phyloP scores from a whole-genome alignment of 2,113 vertebrate species.

The Microtus oregoni region DNA sequence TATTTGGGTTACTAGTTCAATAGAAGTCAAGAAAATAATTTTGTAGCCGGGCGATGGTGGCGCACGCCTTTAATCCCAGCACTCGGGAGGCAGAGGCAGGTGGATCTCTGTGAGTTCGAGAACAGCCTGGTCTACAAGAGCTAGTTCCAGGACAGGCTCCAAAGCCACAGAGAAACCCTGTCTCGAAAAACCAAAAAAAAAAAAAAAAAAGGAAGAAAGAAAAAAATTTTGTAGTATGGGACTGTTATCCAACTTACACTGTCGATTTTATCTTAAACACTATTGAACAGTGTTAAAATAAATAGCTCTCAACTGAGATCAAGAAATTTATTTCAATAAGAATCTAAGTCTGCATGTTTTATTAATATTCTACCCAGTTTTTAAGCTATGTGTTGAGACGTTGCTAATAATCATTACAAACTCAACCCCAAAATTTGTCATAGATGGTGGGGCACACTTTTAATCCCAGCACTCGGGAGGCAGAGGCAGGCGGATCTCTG shows the following conservation, averaged over 20 bases:
- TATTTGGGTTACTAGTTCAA: neutral
- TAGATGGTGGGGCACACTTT: no score
- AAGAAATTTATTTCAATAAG: neutral
- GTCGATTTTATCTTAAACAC: neutral
- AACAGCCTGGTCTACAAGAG: no score
- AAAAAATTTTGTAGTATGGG: neutral
- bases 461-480: no score
- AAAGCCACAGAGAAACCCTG: no score
- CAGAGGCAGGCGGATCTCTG: no score
- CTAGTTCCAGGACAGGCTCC: no score
- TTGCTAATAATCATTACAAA: slow-evolving; percentile 49
- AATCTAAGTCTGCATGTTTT: neutral
- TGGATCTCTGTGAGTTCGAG: no score
- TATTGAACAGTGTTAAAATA: neutral
- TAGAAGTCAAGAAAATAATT: neutral
- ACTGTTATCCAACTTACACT: neutral
- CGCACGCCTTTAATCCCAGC: no score
- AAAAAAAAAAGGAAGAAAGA: no score
- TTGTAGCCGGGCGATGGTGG: no score
- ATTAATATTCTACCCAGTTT: neutral
- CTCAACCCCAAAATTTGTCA: neutral
- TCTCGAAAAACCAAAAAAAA: no score
- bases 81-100: no score
- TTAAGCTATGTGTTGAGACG: neutral
- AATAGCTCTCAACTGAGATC: neutral